phyloP scores from a whole-genome alignment of 2,888 invertebrate species.

The Eupsilia transversa region DNA sequence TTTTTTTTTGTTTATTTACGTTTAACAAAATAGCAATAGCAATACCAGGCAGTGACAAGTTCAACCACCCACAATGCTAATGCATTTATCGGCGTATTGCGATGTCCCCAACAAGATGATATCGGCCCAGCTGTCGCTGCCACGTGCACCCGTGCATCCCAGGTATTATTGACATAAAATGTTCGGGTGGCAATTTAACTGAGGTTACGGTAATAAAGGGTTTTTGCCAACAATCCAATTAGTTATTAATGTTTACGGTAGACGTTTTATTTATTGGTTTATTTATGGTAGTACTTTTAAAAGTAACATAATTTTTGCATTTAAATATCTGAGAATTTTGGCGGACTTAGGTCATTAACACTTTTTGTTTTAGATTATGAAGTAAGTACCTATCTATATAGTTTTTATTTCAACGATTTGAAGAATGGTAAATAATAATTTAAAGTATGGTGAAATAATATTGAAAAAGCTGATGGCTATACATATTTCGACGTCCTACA shows the following conservation, averaged over 20 bases:
- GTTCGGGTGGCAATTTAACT: slow-evolving; percentile 54
- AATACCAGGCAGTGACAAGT: slow-evolving; percentile 58
- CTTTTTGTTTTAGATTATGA: background rate
- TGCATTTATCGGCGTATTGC: slow-evolving; percentile 64
- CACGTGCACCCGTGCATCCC: slow-evolving; percentile 69
- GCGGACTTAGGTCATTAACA: background rate
- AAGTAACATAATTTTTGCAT: background rate
- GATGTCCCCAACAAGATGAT: slow-evolving; percentile 75
- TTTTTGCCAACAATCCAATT: slow-evolving; percentile 44
- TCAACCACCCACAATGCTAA: slow-evolving; percentile 62
- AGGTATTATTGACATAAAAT: slow-evolving; percentile 64
- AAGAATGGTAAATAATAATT: no score
- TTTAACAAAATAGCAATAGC: slow-evolving; percentile 48
- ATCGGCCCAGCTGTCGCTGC: slow-evolving; percentile 82
- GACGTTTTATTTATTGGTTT: slow-evolving; percentile 25
- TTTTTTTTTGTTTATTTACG: slow-evolving; percentile 42
- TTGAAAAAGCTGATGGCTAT: background rate
- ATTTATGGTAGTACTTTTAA: background rate
- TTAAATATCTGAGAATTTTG: background rate
- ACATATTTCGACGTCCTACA: background rate
- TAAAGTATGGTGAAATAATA: background rate
- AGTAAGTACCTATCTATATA: no score
- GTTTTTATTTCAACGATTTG: background rate
- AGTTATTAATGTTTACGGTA: slow-evolving; percentile 12
- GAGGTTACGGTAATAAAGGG: slow-evolving; percentile 41